Evolutionary conservation across 2,888 invertebrate species (phyloP).

Genomic region (Synergus itoensis): DNA sequence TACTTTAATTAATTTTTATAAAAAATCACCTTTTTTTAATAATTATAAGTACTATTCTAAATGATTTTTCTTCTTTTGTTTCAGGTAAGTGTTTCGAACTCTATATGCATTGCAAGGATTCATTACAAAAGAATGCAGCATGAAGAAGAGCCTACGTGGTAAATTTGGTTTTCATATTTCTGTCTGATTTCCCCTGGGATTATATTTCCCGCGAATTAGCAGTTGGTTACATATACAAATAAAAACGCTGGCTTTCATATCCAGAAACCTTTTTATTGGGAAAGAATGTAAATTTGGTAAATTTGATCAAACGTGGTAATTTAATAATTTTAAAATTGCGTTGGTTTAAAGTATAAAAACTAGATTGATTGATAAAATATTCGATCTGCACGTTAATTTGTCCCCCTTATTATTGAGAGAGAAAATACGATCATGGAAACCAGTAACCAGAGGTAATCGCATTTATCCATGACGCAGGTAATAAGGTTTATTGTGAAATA

Average conservation of each 20-base stretch:
- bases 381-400: too few species aligned
- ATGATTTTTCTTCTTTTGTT: conserved; percentile 42
- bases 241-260: conserved; percentile 1
- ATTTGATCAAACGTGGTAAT: background rate
- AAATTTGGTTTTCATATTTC: conserved; percentile 31
- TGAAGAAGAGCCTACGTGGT: conserved; percentile 31
- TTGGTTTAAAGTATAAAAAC: background rate
- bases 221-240: background rate
- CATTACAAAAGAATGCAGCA: conserved; percentile 12
- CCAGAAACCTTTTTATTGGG: background rate
- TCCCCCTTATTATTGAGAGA: background rate
- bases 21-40: too few species aligned
- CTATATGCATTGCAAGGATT: background rate
- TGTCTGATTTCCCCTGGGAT: conserved; percentile 17
- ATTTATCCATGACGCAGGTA: background rate
- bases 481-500: conserved; percentile 7
- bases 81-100: conserved; percentile 43
- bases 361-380: too few species aligned
- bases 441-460: background rate
- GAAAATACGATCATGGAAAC: background rate
- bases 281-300: background rate
- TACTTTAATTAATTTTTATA: background rate
- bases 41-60: background rate
- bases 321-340: too few species aligned
- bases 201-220: conserved; percentile 12